Evolutionary conservation across 2,888 invertebrate species (phyloP).

Genomic region (Dasypogon diadema): DNA sequence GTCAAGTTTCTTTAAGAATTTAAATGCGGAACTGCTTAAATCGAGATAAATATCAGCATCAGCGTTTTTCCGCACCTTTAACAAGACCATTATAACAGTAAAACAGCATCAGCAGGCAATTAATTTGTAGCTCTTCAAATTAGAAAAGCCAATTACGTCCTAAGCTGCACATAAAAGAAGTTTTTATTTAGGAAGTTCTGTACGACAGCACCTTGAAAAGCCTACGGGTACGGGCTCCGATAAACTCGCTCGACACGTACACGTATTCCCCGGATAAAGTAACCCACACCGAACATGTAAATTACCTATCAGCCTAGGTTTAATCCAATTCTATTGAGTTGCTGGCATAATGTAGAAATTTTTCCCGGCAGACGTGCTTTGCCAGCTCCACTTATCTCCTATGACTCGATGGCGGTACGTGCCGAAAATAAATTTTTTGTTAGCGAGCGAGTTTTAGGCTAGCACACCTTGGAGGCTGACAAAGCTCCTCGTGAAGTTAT

Average conservation of each 20-base stretch:
- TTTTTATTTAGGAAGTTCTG: neutral
- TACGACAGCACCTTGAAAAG: slow-evolving; percentile 1
- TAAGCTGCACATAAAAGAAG: neutral
- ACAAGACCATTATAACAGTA: too few relatives aligned
- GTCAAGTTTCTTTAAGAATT: too few relatives aligned
- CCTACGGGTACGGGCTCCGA: neutral
- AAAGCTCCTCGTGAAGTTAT: slow-evolving; percentile 1
- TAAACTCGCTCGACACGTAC: neutral
- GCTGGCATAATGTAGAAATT: slow-evolving; percentile 14
- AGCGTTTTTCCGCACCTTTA: too few relatives aligned
- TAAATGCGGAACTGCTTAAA: too few relatives aligned
- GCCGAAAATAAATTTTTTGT: slow-evolving; percentile 37
- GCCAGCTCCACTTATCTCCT: slow-evolving; percentile 8
- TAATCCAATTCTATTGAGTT: slow-evolving; percentile 24
- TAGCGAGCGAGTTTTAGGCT: neutral
- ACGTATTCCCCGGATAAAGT: neutral
- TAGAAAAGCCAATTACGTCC: neutral
- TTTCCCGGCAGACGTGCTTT: slow-evolving; percentile 28
- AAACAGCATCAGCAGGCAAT: neutral
- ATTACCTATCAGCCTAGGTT: slow-evolving; percentile 21
- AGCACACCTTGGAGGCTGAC: slow-evolving; percentile 2
- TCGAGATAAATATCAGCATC: too few relatives aligned
- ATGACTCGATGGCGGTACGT: slow-evolving; percentile 9
- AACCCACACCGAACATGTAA: slow-evolving; percentile 25
- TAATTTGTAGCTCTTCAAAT: neutral